phyloP scores from a whole-genome alignment of 2,797 vertebrate genomes.

The Botia almorhae region DNA sequence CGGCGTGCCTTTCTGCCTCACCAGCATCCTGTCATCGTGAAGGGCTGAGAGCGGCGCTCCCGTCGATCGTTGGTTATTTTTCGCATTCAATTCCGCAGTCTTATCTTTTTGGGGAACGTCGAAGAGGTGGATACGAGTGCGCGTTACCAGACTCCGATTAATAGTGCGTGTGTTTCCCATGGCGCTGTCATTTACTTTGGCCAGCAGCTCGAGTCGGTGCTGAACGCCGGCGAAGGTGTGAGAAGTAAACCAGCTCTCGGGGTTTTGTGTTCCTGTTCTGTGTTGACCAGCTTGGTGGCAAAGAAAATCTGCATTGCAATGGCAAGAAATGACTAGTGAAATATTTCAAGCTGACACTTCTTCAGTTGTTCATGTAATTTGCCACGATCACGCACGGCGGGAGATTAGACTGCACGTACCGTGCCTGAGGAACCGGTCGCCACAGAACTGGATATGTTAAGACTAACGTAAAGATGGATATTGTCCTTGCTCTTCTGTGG shows the following conservation, averaged over 20 bases:
- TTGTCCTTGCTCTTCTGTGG: conserved; percentile 83
- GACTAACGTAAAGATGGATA: conserved; percentile 86
- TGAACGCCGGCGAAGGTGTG: conserved; percentile 38
- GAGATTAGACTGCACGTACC: conserved; percentile 59
- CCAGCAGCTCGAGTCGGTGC: conserved; percentile 47
- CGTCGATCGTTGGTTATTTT: conserved; percentile 28
- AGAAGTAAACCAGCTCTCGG: conserved; percentile 4
- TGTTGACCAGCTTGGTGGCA: conserved; percentile 14
- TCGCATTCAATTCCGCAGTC: conserved; percentile 12
- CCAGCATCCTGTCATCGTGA: conserved; percentile 35
- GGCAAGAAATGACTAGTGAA: conserved; percentile 17
- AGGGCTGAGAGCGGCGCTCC: conserved; percentile 13
- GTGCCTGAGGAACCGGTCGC: conserved; percentile 66
- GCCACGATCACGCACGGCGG: conserved; percentile 47
- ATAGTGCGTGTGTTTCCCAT: conserved; percentile 65
- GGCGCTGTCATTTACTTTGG: conserved; percentile 72
- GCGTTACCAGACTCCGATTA: conserved; percentile 71
- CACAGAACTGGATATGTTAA: conserved; percentile 80
- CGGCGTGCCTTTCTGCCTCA: conserved; percentile 40
- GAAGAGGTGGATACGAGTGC: conserved; percentile 59
- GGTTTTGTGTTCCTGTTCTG: conserved; percentile 5
- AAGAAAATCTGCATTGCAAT: conserved; percentile 15
- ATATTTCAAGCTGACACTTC: conserved; percentile 71
- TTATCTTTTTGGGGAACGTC: conserved; percentile 15
- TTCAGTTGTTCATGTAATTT: conserved; percentile 52